Base-by-base conservation (phyloP, 2,888 invertebrate species). In the Drosophila helvetica region DNA sequence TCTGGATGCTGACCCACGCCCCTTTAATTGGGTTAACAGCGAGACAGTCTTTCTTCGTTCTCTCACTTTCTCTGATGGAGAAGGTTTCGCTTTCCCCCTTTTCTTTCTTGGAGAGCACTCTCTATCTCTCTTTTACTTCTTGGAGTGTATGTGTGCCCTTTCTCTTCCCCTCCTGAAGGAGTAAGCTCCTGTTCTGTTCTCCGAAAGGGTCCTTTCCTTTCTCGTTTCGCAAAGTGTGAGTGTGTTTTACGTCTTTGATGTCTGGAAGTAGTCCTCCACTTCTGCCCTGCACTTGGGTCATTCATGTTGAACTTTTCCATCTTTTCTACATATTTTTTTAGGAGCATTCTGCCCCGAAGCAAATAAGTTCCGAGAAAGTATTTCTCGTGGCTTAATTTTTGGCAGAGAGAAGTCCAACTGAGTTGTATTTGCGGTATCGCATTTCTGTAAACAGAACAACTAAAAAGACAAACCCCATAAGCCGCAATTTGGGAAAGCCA, bases 371-470 rank as follows among this genome's bases (percentile, higher is more conserved):
- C 43, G 57, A 42, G 8, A 48, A 63, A 56, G 45, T 18, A 50
- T 70, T 70, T 64, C 18, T 71, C 33, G 67, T 71, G 64, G 38
- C 25, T 64, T 57, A 51, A 43, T 19, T 71, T 65, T 19, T 57
- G 48, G 55, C 33, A 55, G 66, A 55, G 33, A 12, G 10, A 38
- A 15, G 27, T 38, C 38, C 46, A 59, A 47, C 54, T 64, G 70
- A 71, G 79, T 75, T 79, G 79, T 86, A 74, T 78, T 86, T 83
- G 84, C 61, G 82, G 82, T 86, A 75, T 86, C 86, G 61, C 79
- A 80, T 86, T 83, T 84, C 85, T 71, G 69, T 76, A 76, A 84
- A 81, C 82, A 79, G 74, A 86, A 84, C 81, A 81, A 84, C 72
- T 71, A 68, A 78, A 54, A 17, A 60, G 65, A 63, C 61, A 56